phyloP scores from a whole-genome alignment of 2,888 invertebrate genomes.

The Patella caerulea region DNA sequence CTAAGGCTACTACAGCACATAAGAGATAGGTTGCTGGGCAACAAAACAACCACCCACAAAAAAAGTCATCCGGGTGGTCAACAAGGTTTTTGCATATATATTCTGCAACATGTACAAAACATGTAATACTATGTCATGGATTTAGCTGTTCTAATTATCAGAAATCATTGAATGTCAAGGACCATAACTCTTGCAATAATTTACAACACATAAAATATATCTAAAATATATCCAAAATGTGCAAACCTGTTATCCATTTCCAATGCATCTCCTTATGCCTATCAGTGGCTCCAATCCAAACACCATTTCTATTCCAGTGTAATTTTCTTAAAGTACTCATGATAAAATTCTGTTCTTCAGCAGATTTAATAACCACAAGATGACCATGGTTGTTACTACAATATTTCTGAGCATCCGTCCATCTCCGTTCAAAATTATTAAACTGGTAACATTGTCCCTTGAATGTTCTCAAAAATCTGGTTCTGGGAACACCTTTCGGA shows the following conservation, averaged over 20 bases:
- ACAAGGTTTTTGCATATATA: too few species aligned
- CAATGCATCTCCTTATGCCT: constrained; percentile 49
- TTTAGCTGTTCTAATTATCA: too few species aligned
- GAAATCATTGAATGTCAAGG: too few species aligned
- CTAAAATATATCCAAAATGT: background rate
- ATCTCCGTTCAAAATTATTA: constrained; percentile 42
- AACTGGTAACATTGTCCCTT: constrained; percentile 53
- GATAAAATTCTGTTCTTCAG: constrained; percentile 50
- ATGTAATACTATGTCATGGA: too few species aligned
- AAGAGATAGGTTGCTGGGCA: too few species aligned
- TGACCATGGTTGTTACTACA: constrained; percentile 50
- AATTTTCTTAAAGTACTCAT: constrained; percentile 35
- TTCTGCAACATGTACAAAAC: too few species aligned
- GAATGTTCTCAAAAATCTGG: constrained; percentile 26
- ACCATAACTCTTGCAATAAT: too few species aligned
- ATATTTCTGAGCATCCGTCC: constrained; percentile 47
- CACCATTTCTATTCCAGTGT: constrained; percentile 53
- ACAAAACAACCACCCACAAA: too few species aligned
- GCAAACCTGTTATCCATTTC: constrained; percentile 60
- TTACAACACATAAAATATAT: background rate
- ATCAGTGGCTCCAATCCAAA: constrained; percentile 67
- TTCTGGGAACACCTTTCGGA: constrained; percentile 24
- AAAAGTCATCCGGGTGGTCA: too few species aligned
- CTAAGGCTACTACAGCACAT: too few species aligned
- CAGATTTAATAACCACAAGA: constrained; percentile 48